phyloP scores from a whole-genome alignment of 2,113 vertebrate genomes.

The Athene noctua region DNA sequence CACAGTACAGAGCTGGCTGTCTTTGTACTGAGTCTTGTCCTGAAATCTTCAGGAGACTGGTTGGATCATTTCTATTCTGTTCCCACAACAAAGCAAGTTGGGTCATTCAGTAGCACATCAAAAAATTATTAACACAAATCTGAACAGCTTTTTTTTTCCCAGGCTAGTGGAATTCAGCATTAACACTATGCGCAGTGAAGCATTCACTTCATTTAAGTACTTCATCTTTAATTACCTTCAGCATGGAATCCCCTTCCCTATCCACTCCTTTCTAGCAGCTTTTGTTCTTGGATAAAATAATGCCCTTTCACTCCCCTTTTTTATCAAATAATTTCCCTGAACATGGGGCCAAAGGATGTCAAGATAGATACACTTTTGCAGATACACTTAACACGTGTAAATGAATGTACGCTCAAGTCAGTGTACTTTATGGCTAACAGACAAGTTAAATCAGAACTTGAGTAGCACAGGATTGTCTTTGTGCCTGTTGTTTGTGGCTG shows the following conservation, averaged over 20 bases:
- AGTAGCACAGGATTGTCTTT: neutral
- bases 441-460: neutral
- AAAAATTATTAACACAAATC: conserved; percentile 14
- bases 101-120: neutral
- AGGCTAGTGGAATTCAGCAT: neutral
- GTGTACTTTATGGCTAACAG: neutral
- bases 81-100: neutral
- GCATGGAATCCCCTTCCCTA: neutral
- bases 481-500: neutral
- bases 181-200: neutral
- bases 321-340: neutral
- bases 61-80: neutral
- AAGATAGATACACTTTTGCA: neutral
- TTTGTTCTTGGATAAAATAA: conserved; percentile 34
- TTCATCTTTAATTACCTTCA: conserved; percentile 21
- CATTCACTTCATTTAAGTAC: neutral
- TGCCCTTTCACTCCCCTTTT: neutral
- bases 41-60: neutral
- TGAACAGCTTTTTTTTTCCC: neutral
- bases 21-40: neutral
- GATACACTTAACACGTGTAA: neutral
- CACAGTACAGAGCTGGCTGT: neutral
- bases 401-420: neutral
- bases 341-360: neutral
- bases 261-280: neutral